Evolutionary conservation across 2,797 vertebrate species (phyloP), one percentile per base, ranked within the genome.

Genomic region (Hafferia zeledoni): DNA sequence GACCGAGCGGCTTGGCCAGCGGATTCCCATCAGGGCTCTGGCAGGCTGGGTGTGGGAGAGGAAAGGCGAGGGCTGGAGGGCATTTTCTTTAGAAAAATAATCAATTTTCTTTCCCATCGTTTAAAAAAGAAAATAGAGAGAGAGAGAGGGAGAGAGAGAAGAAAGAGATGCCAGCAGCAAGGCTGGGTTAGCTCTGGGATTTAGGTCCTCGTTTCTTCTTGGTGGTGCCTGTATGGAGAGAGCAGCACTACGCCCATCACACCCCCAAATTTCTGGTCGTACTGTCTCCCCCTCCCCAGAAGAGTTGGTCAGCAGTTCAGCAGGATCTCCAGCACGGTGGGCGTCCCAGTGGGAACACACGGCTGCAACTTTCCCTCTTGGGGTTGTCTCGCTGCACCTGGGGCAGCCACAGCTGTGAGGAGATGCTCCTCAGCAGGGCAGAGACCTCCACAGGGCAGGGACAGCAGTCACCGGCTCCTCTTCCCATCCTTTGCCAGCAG

Each of bases 271-370:
- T 71, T 74, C 53, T 27, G 37, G 9, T 39, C 24, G 22, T 37
- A 8, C 2, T 41, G 27, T 53, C 28, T 72, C 27, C 33, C 52
- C 27, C 1, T 59, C 18, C 17, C 33, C 49, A n/a, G 64, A 10
- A 56, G 25, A 13, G 13, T 4, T 23, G 60, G 9, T 8, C 33
- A 49, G 17, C 23, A 33, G 63, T 77, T 23, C 49, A 52, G 41
- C 28, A 28, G 60, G 6, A 60, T 3, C 23, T 24, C 8, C 1
- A 8, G 46, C 46, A 55, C 37, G 16, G 31, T 0, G 0, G 11
- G 11, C 57, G 11, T 23, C 37, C 13, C 31, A 5, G 13, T 1
- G n/a, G 16, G 23, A 33, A 35, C 2, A 9, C 52, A 20, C 5
- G 61, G 11, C 44, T 23, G 18, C 28, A 28, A 3, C 39, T 44